phyloP scores from a whole-genome alignment of 92 coral and sea anemone genomes.

The Heteractis magnifica region DNA sequence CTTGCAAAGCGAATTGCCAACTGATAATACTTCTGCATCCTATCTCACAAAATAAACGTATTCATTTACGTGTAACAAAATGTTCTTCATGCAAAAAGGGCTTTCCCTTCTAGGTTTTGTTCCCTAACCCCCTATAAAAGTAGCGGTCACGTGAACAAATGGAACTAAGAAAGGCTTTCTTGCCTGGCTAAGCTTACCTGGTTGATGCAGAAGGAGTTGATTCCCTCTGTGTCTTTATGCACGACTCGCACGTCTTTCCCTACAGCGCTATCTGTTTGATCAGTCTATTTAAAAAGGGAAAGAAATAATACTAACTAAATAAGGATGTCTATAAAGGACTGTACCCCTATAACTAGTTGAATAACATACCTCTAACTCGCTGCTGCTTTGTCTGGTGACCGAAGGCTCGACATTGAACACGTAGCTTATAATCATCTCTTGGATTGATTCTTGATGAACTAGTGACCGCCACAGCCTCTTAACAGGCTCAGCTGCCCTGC shows the following conservation, averaged over 20 bases:
- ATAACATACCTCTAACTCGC: slow-evolving; percentile 17
- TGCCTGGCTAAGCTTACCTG: slow-evolving; percentile 44
- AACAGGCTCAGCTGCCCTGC: slow-evolving; percentile 83
- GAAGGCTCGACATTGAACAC: slow-evolving; percentile 65
- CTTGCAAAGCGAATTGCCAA: too few relatives aligned
- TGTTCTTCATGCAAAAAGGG: too few relatives aligned
- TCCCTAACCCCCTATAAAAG: too few relatives aligned
- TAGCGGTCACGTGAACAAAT: neutral
- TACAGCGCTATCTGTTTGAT: slow-evolving; percentile 44
- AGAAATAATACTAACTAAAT: neutral
- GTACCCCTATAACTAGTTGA: neutral
- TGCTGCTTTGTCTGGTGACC: slow-evolving; percentile 17
- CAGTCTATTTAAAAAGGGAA: slow-evolving; percentile 41
- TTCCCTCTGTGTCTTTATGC: slow-evolving; percentile 94
- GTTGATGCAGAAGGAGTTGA: slow-evolving; percentile 88
- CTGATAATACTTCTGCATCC: too few relatives aligned
- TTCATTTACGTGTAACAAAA: too few relatives aligned
- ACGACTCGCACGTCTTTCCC: slow-evolving; percentile 64
- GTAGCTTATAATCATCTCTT: slow-evolving; percentile 79
- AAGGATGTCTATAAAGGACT: neutral
- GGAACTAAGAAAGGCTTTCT: neutral
- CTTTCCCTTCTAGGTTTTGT: too few relatives aligned
- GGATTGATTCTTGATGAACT: slow-evolving; percentile 83
- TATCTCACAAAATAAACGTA: too few relatives aligned
- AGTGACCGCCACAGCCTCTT: slow-evolving; percentile 94